Evolutionary conservation across 1,140 invertebrate genomes (phyloP).

Genomic region (Drosophila ogumai): DNA sequence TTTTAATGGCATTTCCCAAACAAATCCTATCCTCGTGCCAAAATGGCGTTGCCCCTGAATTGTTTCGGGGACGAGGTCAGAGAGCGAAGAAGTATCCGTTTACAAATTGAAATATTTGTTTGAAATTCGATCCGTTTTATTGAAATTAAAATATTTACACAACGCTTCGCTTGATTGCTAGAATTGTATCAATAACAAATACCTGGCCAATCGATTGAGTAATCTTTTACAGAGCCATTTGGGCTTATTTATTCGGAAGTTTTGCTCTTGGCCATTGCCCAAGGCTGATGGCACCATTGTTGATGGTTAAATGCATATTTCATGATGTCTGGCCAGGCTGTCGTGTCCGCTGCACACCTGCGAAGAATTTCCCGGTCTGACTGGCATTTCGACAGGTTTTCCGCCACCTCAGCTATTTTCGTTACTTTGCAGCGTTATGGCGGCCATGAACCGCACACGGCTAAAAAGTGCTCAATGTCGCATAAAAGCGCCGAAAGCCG

Average conservation of each 20-base stretch:
- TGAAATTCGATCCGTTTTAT: conserved; percentile 20
- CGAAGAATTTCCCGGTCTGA: conserved; percentile 35
- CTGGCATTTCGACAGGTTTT: conserved; percentile 74
- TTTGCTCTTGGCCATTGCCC: conserved; percentile 32
- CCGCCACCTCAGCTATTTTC: conserved; percentile 54
- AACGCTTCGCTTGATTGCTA: conserved; percentile 5
- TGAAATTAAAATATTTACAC: conserved; percentile 24
- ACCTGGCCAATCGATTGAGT: conserved; percentile 25
- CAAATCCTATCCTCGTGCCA: conserved; percentile 38
- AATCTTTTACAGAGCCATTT: conserved; percentile 5
- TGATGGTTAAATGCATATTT: conserved; percentile 72
- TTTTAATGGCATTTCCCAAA: conserved; percentile 63
- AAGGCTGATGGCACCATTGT: conserved; percentile 37
- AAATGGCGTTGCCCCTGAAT: conserved; percentile 41
- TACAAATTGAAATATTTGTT: conserved; percentile 19
- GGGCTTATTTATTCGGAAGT: conserved; percentile 27
- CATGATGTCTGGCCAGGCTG: conserved; percentile 53
- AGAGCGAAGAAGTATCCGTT: neutral
- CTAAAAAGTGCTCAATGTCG: conserved; percentile 60
- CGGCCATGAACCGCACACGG: conserved; percentile 54
- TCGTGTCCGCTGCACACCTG: conserved; percentile 54
- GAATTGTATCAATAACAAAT: conserved; percentile 3
- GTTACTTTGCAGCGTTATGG: conserved; percentile 48
- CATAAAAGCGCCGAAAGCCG: conserved; percentile 38
- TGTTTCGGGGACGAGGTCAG: conserved; percentile 16